Percentiles rank a stretch among this genome's conserved stretches.
Evolutionary conservation across 2,113 vertebrate species (phyloP).

Genomic region (Daphoenositta chrysoptera): DNA sequence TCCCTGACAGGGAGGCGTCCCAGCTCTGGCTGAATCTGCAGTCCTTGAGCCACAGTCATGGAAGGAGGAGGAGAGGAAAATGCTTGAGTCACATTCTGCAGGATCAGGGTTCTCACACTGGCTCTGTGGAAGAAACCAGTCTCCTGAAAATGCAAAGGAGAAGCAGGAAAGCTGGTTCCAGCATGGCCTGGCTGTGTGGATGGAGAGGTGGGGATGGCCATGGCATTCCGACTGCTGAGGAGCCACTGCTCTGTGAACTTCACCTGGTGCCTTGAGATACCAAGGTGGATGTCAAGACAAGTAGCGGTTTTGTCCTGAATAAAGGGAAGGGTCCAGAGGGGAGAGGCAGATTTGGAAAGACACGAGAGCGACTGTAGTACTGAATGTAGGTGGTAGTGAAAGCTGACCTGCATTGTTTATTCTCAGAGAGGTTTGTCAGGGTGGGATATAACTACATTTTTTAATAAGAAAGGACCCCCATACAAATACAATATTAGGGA

Average conservation of each 20-base stretch:
- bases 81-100: fast-evolving
- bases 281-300: neutral
- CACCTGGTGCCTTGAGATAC: neutral
- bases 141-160: neutral
- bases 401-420: neutral
- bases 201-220: neutral
- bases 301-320: neutral
- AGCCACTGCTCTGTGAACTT: neutral
- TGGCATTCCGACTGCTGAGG: neutral
- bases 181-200: fast-evolving
- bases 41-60: neutral
- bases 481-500: neutral
- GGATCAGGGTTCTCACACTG: neutral
- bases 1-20: neutral
- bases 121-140: neutral
- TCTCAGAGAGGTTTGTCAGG: neutral
- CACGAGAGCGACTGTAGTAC: neutral
- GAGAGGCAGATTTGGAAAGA: neutral
- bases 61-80: neutral
- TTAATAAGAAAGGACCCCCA: neutral
- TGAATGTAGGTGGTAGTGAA: neutral
- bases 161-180: neutral
- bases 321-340: neutral
- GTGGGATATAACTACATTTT: neutral
- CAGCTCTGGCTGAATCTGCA: neutral